These are phyloP conservation scores for Stenopsyche tienmushanensis DNA, from an alignment of 1,140 invertebrate species.

Conservation along the genomic window DNA sequence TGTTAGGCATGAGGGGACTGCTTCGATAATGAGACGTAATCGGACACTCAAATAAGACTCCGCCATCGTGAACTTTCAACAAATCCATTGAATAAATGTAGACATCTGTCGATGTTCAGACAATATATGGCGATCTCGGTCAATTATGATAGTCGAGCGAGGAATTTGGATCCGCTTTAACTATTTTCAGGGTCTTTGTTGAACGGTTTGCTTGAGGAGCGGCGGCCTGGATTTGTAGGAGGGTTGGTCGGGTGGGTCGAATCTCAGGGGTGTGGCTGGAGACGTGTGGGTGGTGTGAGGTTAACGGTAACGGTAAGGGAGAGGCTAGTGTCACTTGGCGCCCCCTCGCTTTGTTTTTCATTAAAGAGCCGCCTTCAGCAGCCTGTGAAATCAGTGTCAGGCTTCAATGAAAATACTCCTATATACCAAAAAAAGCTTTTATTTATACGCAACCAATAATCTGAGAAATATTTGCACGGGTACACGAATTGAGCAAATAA, in stretches of 20 bases:
- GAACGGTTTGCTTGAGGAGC: neutral
- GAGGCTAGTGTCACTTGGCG: conserved; percentile 39
- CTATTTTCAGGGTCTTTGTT: neutral
- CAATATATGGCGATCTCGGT: neutral
- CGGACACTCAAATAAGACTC: too few species aligned
- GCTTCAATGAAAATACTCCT: conserved; percentile 22
- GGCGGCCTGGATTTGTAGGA: conserved; percentile 6
- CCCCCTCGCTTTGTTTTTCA: conserved; percentile 42
- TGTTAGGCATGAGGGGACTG: too few species aligned
- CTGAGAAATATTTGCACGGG: neutral
- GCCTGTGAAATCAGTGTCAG: conserved; percentile 41
- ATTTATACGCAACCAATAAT: too few species aligned
- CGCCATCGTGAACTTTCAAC: too few species aligned
- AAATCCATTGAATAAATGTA: too few species aligned
- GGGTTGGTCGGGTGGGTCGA: conserved; percentile 16
- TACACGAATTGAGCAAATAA: neutral
- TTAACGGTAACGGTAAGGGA: conserved; percentile 30
- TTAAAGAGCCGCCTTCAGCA: conserved; percentile 42
- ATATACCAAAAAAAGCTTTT: neutral
- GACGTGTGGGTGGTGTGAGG: conserved; percentile 39
- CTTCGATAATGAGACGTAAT: too few species aligned
- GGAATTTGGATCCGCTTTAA: neutral
- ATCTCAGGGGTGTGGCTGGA: conserved; percentile 3
- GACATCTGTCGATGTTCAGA: too few species aligned
- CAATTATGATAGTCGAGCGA: too few species aligned